phyloP scores from a whole-genome alignment of 2,888 invertebrate species.

The Hyalella azteca region DNA sequence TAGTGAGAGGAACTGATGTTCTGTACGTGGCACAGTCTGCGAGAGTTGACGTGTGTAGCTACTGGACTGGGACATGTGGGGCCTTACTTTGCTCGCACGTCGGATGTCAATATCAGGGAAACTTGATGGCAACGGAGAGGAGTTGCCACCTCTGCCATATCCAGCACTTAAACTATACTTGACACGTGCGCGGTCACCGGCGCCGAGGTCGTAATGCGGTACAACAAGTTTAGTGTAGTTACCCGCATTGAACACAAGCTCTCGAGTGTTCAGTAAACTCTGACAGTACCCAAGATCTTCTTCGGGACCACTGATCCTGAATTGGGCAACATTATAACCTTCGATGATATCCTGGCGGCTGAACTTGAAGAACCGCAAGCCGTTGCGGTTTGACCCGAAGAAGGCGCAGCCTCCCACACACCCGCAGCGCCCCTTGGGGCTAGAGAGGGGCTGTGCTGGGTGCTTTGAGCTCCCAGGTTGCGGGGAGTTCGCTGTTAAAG shows the following conservation, averaged over 20 bases:
- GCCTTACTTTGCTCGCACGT: background rate
- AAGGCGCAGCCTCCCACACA: slow-evolving; percentile 95
- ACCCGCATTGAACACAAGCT: slow-evolving; percentile 87
- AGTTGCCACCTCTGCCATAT: slow-evolving; percentile 3
- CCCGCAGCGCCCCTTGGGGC: slow-evolving; percentile 74
- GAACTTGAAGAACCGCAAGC: slow-evolving; percentile 85
- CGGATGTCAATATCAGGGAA: background rate
- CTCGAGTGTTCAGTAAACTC: slow-evolving; percentile 84
- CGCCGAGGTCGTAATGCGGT: slow-evolving; percentile 42
- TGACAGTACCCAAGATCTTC: slow-evolving; percentile 93
- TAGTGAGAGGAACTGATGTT: slow-evolving; percentile 29
- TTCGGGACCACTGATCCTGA: slow-evolving; percentile 74
- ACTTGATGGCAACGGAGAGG: background rate
- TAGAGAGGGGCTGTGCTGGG: slow-evolving; percentile 59
- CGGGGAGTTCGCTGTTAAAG: background rate
- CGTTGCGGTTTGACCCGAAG: slow-evolving; percentile 91
- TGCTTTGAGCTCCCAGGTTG: slow-evolving; percentile 27
- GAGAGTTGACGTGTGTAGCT: slow-evolving; percentile 11
- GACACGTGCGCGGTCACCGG: slow-evolving; percentile 45
- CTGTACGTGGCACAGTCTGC: background rate
- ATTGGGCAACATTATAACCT: slow-evolving; percentile 54
- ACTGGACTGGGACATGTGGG: background rate
- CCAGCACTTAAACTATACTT: slow-evolving; percentile 49
- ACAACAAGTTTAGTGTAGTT: slow-evolving; percentile 46
- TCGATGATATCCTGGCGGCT: slow-evolving; percentile 74